Evolutionary conservation across 2,888 invertebrate species (phyloP), one percentile per base, ranked within the genome.

Genomic region (Ornithoptera priamus): DNA sequence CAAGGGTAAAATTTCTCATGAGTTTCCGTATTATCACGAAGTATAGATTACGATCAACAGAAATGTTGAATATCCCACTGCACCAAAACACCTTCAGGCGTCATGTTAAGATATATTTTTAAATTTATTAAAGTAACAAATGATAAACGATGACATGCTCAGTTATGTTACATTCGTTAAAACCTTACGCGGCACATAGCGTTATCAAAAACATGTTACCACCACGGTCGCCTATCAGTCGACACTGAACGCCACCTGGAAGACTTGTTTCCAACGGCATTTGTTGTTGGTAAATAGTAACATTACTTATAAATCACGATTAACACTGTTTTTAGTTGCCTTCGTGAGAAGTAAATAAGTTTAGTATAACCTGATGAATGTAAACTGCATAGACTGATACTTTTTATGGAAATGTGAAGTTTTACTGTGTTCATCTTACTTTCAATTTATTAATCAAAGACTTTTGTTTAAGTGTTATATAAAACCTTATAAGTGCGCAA

Each of bases 161-260:
- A 82, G 84, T 82, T 84, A 85, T 88, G 90, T 87, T 87, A 89
- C 89, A 91, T 92, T 90, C 86, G 92, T 90, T 91, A 92, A 85
- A 82, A 85, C 86, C 83, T 86, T 86, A 82, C 81, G 79, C 84
- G 87, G 87, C 84, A 87, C 84, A 85, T 83, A 84, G 83, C 82
- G 85, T 89, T 91, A 91, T 91, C 90, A 89, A 88, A 87, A 90
- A 90, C 89, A 89, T 84, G 89, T 90, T 91, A 86, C 86, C 83
- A 85, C 85, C 78, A 80, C 79, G 82, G 81, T 81, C 80, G 81
- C 80, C 84, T 83, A 85, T 81, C 83, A 80, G 80, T 84, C 79
- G 81, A 81, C 78, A 80, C 77, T 78, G 77, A 78, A 82, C 83
- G 79, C 83, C 84, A 85, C 83, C 85, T 82, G 80, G 76, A 83